phyloP scores from a whole-genome alignment of 37 sponge, comb jelly and placozoan species.

The Aphrocallistes beatrix region DNA sequence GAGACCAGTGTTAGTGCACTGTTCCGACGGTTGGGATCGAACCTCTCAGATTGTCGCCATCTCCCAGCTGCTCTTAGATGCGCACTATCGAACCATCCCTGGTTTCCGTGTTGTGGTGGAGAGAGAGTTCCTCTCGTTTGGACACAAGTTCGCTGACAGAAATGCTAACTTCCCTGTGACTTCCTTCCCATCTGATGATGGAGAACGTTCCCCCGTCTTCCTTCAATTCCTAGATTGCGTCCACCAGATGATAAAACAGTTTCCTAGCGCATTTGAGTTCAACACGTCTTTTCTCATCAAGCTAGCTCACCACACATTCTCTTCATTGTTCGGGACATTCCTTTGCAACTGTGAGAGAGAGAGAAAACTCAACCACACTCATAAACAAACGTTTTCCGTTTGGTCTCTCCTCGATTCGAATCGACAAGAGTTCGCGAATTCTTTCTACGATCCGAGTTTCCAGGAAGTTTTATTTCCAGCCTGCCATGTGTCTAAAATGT shows the following conservation, averaged over 20 bases:
- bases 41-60: constrained; percentile 73
- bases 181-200: constrained; percentile 22
- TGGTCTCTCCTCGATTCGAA: constrained; percentile 48
- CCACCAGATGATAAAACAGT: constrained; percentile 73
- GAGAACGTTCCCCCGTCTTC: constrained; percentile 60
- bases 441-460: constrained; percentile 35
- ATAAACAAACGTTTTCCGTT: constrained; percentile 42
- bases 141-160: constrained; percentile 75
- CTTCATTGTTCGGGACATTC: constrained; percentile 67
- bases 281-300: constrained; percentile 63
- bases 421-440: constrained; percentile 43
- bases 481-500: not conserved
- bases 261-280: constrained; percentile 74
- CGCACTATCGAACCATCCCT: constrained; percentile 72
- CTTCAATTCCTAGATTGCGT: constrained; percentile 89
- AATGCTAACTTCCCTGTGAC: constrained; percentile 21
- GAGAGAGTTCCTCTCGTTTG: constrained; percentile 81
- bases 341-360: constrained; percentile 56
- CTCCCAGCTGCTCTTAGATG: constrained; percentile 72
- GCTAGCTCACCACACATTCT: constrained; percentile 57
- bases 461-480: not conserved
- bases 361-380: constrained; percentile 34
- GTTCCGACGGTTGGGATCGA: constrained; percentile 93
- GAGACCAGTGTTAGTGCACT: constrained; percentile 80
- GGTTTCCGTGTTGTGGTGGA: constrained; percentile 70